Evolutionary conservation across 2,113 vertebrate genomes (phyloP).

Genomic region (Nansenia antarctica): DNA sequence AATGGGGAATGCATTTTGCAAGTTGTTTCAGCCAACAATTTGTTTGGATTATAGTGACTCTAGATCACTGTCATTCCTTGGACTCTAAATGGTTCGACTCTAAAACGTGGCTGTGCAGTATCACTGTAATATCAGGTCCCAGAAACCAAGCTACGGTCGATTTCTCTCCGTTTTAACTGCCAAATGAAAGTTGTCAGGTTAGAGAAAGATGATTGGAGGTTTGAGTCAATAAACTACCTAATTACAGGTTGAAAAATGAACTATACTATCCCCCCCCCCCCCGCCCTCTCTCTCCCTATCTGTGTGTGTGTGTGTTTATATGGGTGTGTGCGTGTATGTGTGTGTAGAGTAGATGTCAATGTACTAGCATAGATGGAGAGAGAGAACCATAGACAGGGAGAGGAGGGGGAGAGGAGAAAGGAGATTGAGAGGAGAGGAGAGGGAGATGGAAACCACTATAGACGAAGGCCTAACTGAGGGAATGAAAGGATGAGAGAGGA

Average conservation of each 20-base stretch:
- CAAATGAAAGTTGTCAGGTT: too few relatives aligned
- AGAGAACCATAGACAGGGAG: slow-evolving; percentile 39
- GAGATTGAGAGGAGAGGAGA: slow-evolving; percentile 13
- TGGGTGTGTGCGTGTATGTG: not conserved
- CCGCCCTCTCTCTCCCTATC: not conserved
- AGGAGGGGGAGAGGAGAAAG: slow-evolving; percentile 15
- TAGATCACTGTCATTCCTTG: too few relatives aligned
- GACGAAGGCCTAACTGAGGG: too few relatives aligned
- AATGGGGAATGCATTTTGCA: not conserved
- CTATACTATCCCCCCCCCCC: not conserved
- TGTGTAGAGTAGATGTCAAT: not conserved
- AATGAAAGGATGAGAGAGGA: slow-evolving; percentile 50
- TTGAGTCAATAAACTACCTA: too few relatives aligned
- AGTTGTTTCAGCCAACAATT: not conserved
- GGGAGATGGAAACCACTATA: too few relatives aligned
- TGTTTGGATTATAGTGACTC: not conserved
- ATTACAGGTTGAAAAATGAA: not conserved
- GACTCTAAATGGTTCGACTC: too few relatives aligned
- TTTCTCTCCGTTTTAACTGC: too few relatives aligned
- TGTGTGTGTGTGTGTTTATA: not conserved
- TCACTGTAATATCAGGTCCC: too few relatives aligned
- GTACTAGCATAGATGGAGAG: not conserved
- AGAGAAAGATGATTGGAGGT: too few relatives aligned
- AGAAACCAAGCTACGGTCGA: too few relatives aligned
- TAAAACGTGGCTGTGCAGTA: too few relatives aligned